Percentiles rank a stretch among this genome's conserved stretches.
These are phyloP conservation scores for Sebastes miniatus DNA, from an alignment of 2,797 vertebrate genomes.

Conservation along the genomic window DNA sequence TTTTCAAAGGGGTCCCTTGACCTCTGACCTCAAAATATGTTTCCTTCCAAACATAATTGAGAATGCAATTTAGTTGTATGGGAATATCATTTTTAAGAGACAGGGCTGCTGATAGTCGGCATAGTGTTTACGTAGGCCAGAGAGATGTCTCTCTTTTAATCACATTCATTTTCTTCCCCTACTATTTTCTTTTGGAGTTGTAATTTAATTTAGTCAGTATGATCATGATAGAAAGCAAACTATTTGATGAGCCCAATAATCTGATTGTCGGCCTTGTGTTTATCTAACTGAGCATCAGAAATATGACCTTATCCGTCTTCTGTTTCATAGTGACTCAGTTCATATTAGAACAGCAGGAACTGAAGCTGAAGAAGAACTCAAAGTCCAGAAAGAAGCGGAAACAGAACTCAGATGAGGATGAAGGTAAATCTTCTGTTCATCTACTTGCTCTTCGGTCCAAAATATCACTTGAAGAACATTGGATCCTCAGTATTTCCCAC, in stretches of 20 bases:
- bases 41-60: no score
- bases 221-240: neutral
- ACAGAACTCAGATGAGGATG: conserved; percentile 87
- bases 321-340: conserved; percentile 85
- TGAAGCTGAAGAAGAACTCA: conserved; percentile 91
- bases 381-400: conserved; percentile 94
- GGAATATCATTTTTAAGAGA: no score
- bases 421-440: conserved; percentile 63
- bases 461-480: neutral
- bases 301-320: conserved; percentile 28
- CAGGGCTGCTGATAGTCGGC: neutral
- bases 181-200: neutral
- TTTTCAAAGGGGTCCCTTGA: no score
- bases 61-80: no score
- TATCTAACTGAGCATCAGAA: neutral
- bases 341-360: conserved; percentile 88
- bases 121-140: neutral
- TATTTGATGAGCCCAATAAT: neutral
- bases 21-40: no score
- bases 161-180: neutral
- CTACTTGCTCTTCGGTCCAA: neutral
- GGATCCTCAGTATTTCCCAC: conserved; percentile 1
- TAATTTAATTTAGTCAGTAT: neutral
- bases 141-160: neutral
- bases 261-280: neutral